Evolutionary conservation across 2,797 vertebrate species (phyloP).

Genomic region (Bothrops alternatus): DNA sequence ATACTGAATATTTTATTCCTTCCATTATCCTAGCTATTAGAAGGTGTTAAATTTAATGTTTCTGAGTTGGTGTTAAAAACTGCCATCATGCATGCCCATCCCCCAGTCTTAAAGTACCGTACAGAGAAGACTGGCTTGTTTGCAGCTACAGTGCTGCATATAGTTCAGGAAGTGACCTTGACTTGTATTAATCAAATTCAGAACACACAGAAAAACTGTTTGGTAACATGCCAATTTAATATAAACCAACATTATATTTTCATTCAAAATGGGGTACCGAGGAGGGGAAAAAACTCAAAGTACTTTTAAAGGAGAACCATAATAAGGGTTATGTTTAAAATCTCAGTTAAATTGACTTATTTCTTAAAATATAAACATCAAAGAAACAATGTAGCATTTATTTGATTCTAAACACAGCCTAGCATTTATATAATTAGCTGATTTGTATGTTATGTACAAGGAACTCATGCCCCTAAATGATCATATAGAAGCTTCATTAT

Average conservation of each 20-base stretch:
- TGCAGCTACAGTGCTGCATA: conserved; percentile 74
- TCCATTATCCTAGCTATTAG: conserved; percentile 2
- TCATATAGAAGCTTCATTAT: background rate
- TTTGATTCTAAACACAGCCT: conserved; percentile 31
- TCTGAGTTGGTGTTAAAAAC: conserved; percentile 56
- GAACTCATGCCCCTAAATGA: background rate
- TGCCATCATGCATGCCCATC: conserved; percentile 60
- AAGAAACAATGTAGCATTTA: conserved; percentile 41
- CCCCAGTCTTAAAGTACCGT: conserved; percentile 49
- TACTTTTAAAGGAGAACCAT: conserved; percentile 43
- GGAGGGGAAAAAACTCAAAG: conserved; percentile 54
- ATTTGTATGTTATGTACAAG: background rate
- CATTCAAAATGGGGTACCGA: conserved; percentile 66
- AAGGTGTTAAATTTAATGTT: conserved; percentile 29
- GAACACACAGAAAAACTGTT: conserved; percentile 73
- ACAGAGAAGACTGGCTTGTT: conserved; percentile 58
- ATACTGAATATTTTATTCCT: background rate
- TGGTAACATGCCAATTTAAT: conserved; percentile 75
- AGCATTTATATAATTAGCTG: background rate
- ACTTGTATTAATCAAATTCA: conserved; percentile 77
- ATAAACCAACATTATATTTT: conserved; percentile 72
- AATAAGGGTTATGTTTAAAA: conserved; percentile 27
- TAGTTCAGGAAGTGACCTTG: conserved; percentile 80
- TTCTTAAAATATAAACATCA: conserved; percentile 42
- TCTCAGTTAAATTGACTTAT: background rate